Conservation (phyloP, 1,140 invertebrate species). For the Drosophila repletoides region DNA sequence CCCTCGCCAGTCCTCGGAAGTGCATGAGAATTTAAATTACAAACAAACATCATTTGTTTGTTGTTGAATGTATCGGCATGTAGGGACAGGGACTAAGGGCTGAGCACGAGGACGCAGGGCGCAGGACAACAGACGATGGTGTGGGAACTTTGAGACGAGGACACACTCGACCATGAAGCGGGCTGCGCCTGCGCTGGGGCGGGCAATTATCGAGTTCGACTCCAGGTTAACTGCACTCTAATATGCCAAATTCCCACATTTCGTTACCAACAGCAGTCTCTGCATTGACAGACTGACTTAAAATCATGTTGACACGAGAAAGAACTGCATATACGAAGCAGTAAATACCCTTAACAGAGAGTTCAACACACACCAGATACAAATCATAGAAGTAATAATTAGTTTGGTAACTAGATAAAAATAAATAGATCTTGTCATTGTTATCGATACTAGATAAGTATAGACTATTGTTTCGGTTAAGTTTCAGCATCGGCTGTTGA, state of each 20-base stretch:
- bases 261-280: background rate
- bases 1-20: slow-evolving; percentile 37
- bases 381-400: no score
- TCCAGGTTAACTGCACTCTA: slow-evolving; percentile 42
- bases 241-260: slow-evolving; percentile 60
- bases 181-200: slow-evolving; percentile 28
- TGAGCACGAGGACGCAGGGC: slow-evolving; percentile 2
- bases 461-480: no score
- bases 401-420: no score
- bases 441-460: no score
- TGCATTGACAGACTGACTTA: slow-evolving; percentile 22
- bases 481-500: no score
- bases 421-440: no score
- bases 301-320: slow-evolving; percentile 30
- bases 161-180: slow-evolving; percentile 73
- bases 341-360: no score
- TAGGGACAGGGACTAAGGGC: slow-evolving; percentile 32
- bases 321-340: no score
- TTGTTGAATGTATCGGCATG: slow-evolving; percentile 57
- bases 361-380: no score
- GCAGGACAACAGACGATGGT: slow-evolving; percentile 53
- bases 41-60: slow-evolving; percentile 66
- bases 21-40: slow-evolving; percentile 79
- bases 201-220: slow-evolving; percentile 51
- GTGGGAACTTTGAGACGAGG: slow-evolving; percentile 70